A percentile compares a stretch with the other conserved stretches of the same genome.
Evolutionary conservation across 2,113 vertebrate species (phyloP).

Genomic region (Alouatta palliata): DNA sequence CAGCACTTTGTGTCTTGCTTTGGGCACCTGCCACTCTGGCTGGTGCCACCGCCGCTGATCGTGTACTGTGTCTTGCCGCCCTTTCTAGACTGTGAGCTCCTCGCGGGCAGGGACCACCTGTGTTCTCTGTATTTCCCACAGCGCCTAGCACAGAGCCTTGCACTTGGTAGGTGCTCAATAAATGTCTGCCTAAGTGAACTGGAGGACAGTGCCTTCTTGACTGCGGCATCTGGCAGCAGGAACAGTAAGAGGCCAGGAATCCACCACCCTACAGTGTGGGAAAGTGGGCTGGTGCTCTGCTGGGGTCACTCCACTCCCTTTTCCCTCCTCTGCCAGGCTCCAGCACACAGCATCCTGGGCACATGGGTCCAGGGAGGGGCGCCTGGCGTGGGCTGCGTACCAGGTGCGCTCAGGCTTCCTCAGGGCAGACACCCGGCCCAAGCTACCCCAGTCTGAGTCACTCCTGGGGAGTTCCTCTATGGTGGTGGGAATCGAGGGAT

Average conservation of each 20-base stretch:
- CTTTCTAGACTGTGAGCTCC: constrained; percentile 78
- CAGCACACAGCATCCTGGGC: neutral
- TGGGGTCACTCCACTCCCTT: neutral
- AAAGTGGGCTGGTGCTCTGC: no score
- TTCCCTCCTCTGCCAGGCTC: neutral
- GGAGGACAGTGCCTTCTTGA: constrained; percentile 15
- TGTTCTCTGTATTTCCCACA: constrained; percentile 48
- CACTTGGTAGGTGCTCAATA: constrained; percentile 76
- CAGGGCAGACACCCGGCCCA: neutral
- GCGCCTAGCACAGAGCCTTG: constrained; percentile 72
- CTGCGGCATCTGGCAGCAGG: neutral
- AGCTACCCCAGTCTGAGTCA: neutral
- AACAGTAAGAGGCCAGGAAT: neutral
- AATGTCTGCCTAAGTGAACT: constrained; percentile 57
- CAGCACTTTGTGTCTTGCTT: neutral
- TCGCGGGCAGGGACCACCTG: constrained; percentile 70
- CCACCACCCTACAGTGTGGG: rapidly evolving
- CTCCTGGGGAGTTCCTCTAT: neutral
- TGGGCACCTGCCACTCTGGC: neutral
- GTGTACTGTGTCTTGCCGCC: constrained; percentile 45
- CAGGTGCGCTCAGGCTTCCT: neutral
- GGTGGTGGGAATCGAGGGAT: rapidly evolving
- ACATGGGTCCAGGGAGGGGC: neutral
- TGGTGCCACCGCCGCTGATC: neutral
- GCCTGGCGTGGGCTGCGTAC: neutral